Evolutionary conservation across 2,113 vertebrate species (phyloP).

Genomic region (Thryonomys swinderianus): DNA sequence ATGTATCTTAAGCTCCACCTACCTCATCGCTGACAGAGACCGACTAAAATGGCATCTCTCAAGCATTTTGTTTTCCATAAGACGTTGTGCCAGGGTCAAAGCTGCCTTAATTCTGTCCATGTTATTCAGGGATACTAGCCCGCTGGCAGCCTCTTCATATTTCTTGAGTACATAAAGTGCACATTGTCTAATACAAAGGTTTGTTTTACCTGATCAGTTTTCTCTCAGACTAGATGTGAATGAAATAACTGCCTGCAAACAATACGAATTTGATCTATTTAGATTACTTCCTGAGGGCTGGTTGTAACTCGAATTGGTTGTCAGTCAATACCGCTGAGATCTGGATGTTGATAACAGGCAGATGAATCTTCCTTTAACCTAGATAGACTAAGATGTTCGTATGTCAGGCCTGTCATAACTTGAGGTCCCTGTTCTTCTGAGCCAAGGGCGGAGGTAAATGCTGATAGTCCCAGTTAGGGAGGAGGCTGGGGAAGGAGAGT

Average conservation of each 20-base stretch:
- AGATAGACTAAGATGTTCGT: too few species aligned
- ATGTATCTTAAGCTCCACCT: not conserved
- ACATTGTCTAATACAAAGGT: not conserved
- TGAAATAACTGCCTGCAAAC: not conserved
- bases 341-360: too few species aligned
- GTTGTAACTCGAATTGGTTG: too few species aligned
- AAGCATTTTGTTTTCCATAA: not conserved
- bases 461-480: not conserved
- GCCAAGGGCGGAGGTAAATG: not conserved
- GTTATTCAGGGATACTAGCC: not conserved
- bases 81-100: not conserved
- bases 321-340: too few species aligned
- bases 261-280: too few species aligned
- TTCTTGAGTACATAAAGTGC: not conserved
- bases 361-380: too few species aligned
- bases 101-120: not conserved
- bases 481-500: not conserved
- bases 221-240: constrained; percentile 25
- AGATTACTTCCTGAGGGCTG: too few species aligned
- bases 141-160: not conserved
- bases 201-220: constrained; percentile 46
- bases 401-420: too few species aligned
- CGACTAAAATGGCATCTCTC: constrained; percentile 14
- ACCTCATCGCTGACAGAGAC: not conserved
- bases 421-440: not conserved